A percentile compares a stretch with the other conserved stretches of the same genome.
These are phyloP conservation scores for Orthosia gracilis DNA, from an alignment of 2,888 invertebrate species.

Conservation along the genomic window DNA sequence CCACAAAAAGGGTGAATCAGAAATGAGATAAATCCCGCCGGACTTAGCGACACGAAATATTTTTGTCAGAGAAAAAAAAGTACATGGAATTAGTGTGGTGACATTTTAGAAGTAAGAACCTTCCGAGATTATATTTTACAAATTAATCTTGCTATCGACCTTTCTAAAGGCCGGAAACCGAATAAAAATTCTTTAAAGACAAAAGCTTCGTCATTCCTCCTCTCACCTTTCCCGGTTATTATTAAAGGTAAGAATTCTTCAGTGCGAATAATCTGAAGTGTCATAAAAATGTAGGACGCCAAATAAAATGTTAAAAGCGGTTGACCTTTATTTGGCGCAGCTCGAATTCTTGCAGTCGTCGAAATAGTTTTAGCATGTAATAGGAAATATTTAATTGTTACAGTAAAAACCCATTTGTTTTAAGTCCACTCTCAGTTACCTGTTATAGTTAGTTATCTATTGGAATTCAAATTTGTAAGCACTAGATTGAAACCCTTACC, in stretches of 20 bases:
- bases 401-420: accelerated
- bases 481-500: background rate
- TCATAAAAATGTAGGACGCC: constrained; percentile 67
- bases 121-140: constrained; percentile 58
- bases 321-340: constrained; percentile 55
- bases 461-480: background rate
- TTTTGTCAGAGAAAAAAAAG: constrained; percentile 44
- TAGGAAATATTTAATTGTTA: constrained; percentile 13
- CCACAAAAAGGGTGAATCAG: constrained; percentile 64
- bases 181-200: constrained; percentile 57
- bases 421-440: no score
- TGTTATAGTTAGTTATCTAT: no score
- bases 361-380: constrained; percentile 21
- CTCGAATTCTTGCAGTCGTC: constrained; percentile 13
- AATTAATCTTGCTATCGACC: constrained; percentile 52
- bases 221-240: constrained; percentile 63
- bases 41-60: constrained; percentile 49
- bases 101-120: constrained; percentile 45
- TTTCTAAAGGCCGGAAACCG: constrained; percentile 31
- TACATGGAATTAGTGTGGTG: constrained; percentile 35
- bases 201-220: constrained; percentile 59
- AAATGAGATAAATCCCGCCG: constrained; percentile 62
- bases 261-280: constrained; percentile 70
- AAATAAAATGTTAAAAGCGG: constrained; percentile 61
- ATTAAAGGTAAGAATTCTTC: constrained; percentile 67